phyloP scores from a whole-genome alignment of 2,888 invertebrate genomes.

The Oscheius sp. region DNA sequence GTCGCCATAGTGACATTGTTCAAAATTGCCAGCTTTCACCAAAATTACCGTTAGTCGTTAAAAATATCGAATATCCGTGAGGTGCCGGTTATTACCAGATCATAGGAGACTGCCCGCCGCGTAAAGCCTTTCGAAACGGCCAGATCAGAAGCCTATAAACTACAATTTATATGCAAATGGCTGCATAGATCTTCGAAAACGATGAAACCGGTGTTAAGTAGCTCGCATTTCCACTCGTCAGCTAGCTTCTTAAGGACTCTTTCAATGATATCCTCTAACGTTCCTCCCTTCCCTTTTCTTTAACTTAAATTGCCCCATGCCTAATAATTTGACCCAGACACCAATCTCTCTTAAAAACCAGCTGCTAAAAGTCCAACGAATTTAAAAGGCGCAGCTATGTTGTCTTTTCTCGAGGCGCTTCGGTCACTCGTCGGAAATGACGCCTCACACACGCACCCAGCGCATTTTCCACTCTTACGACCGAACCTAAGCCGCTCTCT shows the following conservation, averaged over 20 bases:
- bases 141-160: neutral
- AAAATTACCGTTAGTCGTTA: slow-evolving; percentile 10
- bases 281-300: neutral
- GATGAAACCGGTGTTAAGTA: neutral
- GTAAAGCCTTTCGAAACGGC: neutral
- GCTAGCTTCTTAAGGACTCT: slow-evolving; percentile 7
- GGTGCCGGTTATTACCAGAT: slow-evolving; percentile 23
- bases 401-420: slow-evolving; percentile 24
- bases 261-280: neutral
- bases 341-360: slow-evolving; percentile 14
- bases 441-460: slow-evolving; percentile 29
- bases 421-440: slow-evolving; percentile 30
- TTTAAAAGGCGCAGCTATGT: slow-evolving; percentile 24
- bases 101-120: slow-evolving; percentile 6
- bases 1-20: no score
- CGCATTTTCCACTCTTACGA: slow-evolving; percentile 25
- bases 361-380: slow-evolving; percentile 14
- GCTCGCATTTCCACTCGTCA: neutral
- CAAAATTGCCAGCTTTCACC: neutral
- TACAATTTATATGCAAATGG: neutral
- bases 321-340: neutral
- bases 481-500: slow-evolving; percentile 15
- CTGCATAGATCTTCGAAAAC: neutral
- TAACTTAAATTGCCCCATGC: neutral
- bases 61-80: no score